phyloP scores from a whole-genome alignment of 2,113 vertebrate genomes.

The Heterocephalus glaber region DNA sequence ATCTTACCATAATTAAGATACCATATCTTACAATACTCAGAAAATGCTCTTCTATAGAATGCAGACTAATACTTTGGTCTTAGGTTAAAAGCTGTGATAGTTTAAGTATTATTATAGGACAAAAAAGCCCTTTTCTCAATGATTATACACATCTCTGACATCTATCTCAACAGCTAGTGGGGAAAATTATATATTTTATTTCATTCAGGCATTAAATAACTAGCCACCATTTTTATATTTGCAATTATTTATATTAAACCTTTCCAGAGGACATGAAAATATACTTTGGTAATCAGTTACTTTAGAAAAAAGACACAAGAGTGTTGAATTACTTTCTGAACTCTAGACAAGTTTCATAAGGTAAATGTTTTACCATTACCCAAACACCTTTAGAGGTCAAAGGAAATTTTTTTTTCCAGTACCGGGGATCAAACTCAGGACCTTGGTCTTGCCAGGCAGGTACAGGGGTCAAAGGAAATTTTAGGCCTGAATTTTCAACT shows the following conservation, averaged over 20 bases:
- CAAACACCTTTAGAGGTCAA: background rate
- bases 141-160: background rate
- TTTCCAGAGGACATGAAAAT: background rate
- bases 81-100: background rate
- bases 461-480: background rate
- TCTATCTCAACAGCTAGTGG: background rate
- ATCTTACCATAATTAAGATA: background rate
- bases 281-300: background rate
- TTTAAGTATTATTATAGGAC: background rate
- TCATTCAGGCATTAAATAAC: background rate
- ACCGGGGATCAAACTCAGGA: too few relatives aligned
- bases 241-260: background rate
- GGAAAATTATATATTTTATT: background rate
- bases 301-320: background rate
- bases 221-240: background rate
- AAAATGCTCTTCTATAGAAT: background rate
- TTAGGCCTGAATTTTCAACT: background rate
- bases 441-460: too few relatives aligned
- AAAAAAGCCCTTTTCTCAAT: background rate
- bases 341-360: background rate
- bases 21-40: background rate
- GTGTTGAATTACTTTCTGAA: background rate
- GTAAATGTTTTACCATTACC: background rate
- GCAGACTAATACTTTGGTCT: background rate
- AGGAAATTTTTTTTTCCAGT: background rate